These are phyloP conservation scores for Rhinolophus sinicus DNA, from an alignment of 2,113 vertebrate species.

Conservation along the genomic window DNA sequence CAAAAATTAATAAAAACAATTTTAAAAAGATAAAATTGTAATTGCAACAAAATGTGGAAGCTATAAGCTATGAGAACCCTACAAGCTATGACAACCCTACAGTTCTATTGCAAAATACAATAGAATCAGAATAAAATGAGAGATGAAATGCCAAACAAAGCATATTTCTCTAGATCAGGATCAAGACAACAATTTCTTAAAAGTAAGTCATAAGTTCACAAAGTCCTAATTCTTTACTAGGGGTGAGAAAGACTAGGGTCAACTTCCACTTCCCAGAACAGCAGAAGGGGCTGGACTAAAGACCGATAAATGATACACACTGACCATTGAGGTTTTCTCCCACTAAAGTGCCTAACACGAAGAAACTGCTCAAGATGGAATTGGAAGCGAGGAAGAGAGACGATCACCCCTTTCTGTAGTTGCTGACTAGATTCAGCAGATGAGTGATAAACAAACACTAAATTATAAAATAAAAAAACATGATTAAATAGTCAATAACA, in stretches of 20 bases:
- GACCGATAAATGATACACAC: background rate
- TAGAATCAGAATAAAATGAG: background rate
- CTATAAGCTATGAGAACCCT: too few relatives aligned
- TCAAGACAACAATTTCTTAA: background rate
- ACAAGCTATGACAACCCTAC: background rate
- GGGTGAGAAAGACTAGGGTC: background rate
- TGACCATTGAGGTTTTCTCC: background rate
- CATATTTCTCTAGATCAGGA: background rate
- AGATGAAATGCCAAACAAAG: background rate
- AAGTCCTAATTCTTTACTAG: background rate
- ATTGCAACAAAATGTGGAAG: background rate
- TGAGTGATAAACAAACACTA: background rate
- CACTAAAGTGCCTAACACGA: background rate
- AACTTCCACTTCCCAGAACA: background rate
- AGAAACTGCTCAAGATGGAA: background rate
- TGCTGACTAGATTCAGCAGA: background rate
- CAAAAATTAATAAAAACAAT: background rate
- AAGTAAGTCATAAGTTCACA: background rate
- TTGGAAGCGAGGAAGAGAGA: background rate
- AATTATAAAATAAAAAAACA: background rate
- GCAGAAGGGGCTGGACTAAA: background rate
- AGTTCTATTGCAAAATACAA: background rate
- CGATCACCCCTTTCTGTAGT: accelerated
- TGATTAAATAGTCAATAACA: background rate
- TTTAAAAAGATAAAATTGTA: background rate